Evolutionary conservation across 2,888 invertebrate species (phyloP), one percentile per base, ranked within the genome.

Genomic region (Strigamia crassipes): DNA sequence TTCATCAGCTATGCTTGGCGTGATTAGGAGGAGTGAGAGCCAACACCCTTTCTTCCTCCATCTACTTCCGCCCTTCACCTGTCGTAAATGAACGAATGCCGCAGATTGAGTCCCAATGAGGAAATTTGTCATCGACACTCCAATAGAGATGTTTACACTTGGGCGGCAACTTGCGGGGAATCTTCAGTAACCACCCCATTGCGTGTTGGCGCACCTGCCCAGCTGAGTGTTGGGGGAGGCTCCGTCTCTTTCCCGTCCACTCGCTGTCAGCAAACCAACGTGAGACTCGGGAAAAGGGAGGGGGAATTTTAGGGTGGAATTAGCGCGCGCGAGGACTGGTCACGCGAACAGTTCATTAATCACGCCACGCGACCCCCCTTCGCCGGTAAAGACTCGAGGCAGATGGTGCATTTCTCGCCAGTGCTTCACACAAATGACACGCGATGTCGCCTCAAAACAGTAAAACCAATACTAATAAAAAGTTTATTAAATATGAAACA

Each of bases 281-380:
- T 73, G 73, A 73, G 13, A 73, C 31, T 73, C 4, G 73, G 23
- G 23, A 56, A 56, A 18, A 73, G 73, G 73, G 73, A 73, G 23
- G 73, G 56, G 6, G 18, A 56, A 56, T 15, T 56, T 51, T 23
- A 73, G 73, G 73, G 73, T 31, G 73, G 73, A 27, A 73, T 73
- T 73, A 78, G 38, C 12, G 15, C 4, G 38, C 12, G 15, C 4
- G 15, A 38, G 78, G 78, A 78, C 41, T 42, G 78, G 78, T 78
- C 78, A 78, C 78, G 78, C 78, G 42, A 78, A 38, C 42, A 38
- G 38, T 78, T 78, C 78, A 41, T 78, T 78, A 78, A 78, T 78
- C 78, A 78, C 78, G 78, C 42, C 41, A 78, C 13, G 31, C 9
- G 78, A 27, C 34, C 73, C 73, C 73, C 61, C 15, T 27, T 73